Evolutionary conservation across 2,113 vertebrate species (phyloP).

Genomic region (Alectura lathami): DNA sequence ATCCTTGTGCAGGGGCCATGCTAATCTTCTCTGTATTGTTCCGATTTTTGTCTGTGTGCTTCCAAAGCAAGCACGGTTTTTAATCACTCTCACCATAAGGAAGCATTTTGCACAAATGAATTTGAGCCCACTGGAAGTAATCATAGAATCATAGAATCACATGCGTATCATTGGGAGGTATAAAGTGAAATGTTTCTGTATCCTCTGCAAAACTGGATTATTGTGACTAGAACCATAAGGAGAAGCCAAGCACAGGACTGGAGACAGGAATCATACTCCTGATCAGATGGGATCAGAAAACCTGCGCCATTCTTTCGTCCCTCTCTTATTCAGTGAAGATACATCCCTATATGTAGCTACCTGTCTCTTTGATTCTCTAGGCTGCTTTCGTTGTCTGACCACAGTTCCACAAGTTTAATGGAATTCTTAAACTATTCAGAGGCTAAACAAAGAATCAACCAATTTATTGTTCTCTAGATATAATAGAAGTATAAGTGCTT

Average conservation of each 20-base stretch:
- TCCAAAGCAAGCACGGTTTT: conserved; percentile 20
- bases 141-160: background rate
- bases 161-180: background rate
- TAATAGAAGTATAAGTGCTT: background rate
- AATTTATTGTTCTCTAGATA: background rate
- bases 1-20: conserved; percentile 39
- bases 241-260: background rate
- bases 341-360: accelerated
- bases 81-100: background rate
- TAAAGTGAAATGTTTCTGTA: background rate
- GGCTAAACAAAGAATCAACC: background rate
- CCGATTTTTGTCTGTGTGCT: background rate
- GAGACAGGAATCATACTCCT: background rate
- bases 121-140: background rate
- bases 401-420: background rate
- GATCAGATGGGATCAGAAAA: background rate
- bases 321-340: background rate
- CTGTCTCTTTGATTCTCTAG: background rate
- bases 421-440: background rate
- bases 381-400: background rate
- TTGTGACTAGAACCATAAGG: background rate
- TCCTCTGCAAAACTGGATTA: background rate
- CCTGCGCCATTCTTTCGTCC: background rate
- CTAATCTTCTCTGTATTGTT: background rate
- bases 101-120: background rate